Percentiles rank a stretch among this genome's conserved stretches.
Evolutionary conservation across 1,140 invertebrate genomes (phyloP).

Genomic region (Paraescarpia echinospica): DNA sequence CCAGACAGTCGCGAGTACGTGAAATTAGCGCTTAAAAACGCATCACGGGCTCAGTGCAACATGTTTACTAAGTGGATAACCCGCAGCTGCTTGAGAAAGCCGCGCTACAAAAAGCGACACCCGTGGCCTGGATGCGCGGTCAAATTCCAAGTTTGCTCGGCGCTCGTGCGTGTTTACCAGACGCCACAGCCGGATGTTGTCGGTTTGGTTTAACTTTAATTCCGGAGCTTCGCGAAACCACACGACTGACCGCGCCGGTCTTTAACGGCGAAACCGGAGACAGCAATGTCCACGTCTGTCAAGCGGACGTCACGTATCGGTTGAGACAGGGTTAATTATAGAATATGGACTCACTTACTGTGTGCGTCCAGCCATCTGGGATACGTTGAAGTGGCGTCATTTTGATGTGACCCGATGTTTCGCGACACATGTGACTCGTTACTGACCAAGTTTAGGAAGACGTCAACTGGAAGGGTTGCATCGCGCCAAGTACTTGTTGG

Average conservation of each 20-base stretch:
- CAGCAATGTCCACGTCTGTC: neutral
- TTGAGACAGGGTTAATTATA: neutral
- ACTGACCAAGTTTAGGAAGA: neutral
- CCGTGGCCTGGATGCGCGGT: neutral
- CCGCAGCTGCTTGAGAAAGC: neutral
- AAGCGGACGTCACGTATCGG: neutral
- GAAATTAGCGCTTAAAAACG: neutral
- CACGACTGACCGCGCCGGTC: neutral
- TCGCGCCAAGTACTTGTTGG: no score
- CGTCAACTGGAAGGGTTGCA: neutral
- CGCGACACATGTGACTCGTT: neutral
- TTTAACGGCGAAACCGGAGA: neutral
- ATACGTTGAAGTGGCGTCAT: neutral
- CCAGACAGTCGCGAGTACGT: neutral
- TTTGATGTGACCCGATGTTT: neutral
- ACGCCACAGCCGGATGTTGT: neutral
- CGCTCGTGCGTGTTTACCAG: neutral
- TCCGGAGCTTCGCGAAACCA: neutral
- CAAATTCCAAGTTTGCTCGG: neutral
- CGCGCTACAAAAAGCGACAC: neutral
- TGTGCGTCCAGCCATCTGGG: neutral
- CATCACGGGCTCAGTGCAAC: neutral
- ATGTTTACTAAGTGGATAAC: neutral
- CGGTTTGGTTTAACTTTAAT: neutral
- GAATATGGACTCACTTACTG: neutral